phyloP scores from a whole-genome alignment of 2,797 vertebrate genomes.

The Xenentodon cancila region DNA sequence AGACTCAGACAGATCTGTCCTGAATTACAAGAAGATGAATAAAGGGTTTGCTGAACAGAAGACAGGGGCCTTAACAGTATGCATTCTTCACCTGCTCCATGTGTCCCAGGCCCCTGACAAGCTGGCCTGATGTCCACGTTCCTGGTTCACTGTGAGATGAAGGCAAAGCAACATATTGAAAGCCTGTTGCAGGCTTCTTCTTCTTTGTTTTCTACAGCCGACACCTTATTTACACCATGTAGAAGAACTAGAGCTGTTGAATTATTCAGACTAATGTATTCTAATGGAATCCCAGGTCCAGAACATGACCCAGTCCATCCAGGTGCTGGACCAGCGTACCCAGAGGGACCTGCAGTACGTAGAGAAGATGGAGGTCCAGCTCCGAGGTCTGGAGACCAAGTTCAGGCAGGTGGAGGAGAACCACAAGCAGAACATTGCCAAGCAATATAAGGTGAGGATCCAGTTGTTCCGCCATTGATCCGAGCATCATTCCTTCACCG shows the following conservation, averaged over 20 bases:
- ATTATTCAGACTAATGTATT: slow-evolving; percentile 10
- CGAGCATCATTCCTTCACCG: slow-evolving; percentile 29
- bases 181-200: slow-evolving; percentile 27
- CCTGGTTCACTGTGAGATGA: slow-evolving; percentile 45
- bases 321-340: slow-evolving; percentile 96
- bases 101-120: slow-evolving; percentile 59
- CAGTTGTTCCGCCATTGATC: slow-evolving; percentile 31
- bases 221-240: slow-evolving; percentile 2
- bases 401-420: slow-evolving; percentile 98
- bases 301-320: slow-evolving; percentile 99
- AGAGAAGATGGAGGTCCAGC: slow-evolving; percentile 98
- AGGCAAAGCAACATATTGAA: slow-evolving; percentile 51
- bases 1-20: slow-evolving; percentile 11
- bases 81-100: slow-evolving; percentile 49
- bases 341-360: slow-evolving; percentile 97
- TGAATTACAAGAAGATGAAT: slow-evolving; percentile 19
- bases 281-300: slow-evolving; percentile 86
- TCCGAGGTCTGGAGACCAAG: slow-evolving; percentile 96
- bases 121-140: slow-evolving; percentile 53
- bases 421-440: slow-evolving; percentile 97
- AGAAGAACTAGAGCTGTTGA: not conserved
- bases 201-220: slow-evolving; percentile 13
- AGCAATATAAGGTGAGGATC: slow-evolving; percentile 95
- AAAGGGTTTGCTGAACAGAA: slow-evolving; percentile 32
- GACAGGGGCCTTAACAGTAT: slow-evolving; percentile 64